A percentile compares a stretch with the other conserved stretches of the same genome.
Conservation (phyloP, 2,113 vertebrate genomes). For the Stigmatopora nigra region DNA sequence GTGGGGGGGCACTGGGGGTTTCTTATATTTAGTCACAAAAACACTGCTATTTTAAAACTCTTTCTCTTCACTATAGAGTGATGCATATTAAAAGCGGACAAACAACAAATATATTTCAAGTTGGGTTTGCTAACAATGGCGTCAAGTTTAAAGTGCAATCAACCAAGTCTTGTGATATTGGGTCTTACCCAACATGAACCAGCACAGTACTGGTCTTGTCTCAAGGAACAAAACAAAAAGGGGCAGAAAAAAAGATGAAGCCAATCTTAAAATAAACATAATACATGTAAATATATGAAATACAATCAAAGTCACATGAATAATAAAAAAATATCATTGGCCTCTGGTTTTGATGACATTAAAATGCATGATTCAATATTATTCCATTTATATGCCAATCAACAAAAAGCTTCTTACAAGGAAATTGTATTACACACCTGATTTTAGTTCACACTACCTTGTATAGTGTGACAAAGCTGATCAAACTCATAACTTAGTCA, state of each 20-base stretch:
- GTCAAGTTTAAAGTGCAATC: conserved; percentile 1
- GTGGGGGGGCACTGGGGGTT: background rate
- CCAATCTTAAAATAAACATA: background rate
- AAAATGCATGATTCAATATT: background rate
- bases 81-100: background rate
- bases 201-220: background rate
- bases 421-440: background rate
- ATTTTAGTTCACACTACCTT: background rate
- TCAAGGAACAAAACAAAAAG: background rate
- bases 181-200: background rate
- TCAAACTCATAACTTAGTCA: background rate
- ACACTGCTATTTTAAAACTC: background rate
- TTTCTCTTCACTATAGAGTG: background rate
- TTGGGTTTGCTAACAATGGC: background rate
- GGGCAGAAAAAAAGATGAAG: too few relatives aligned
- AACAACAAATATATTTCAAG: background rate
- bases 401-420: background rate
- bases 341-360: background rate
- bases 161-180: background rate
- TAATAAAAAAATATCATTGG: background rate
- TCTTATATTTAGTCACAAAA: background rate
- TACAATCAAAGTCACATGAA: background rate
- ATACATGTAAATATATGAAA: background rate
- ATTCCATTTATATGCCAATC: background rate
- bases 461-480: background rate